Base-by-base conservation (phyloP, 2,797 vertebrate genomes). In the Melanotaenia maccullochi region DNA sequence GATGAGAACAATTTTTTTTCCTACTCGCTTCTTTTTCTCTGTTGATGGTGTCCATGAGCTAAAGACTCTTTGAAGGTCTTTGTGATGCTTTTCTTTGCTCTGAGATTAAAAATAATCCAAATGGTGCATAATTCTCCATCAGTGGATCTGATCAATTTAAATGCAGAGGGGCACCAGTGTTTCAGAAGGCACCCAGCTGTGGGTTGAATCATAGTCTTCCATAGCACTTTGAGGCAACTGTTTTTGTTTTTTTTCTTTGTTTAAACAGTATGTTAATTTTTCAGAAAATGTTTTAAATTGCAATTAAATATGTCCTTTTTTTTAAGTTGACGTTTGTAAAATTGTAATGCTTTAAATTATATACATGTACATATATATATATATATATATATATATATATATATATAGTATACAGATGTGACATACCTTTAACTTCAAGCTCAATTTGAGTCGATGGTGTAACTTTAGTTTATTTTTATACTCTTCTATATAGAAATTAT, bases 381-480 rank as follows among this genome's bases (percentile, higher is more conserved):
- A 51, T 30, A 72, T 20, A n/a, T 30, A 35, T 56, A 66, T 55
- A 28, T 57, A 40, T 66, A 40, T 40, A 38, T 44, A 83, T 81
- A 86, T 82, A 30, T 72, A 73, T 30, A 14, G 18, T 18, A 73
- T 75, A 88, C 74, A 90, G 82, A 92, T 86, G 82, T 91, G 78
- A 87, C 90, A 87, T 91, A 93, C 85, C 86, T 92, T 93, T 88
- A 90, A 88, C 89, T 84, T 86, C 57, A 85, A 89, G 83, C 88
- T 93, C 87, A 88, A 60, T 91, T 90, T 90, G 88, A 92, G 86
- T 90, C 62, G 25, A 81, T 81, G 85, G 82, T 87, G 82, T 93
- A 87, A 88, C 88, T 90, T 93, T 90, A 90, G 90, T 93, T 93
- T 94, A 93, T 94, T 94, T 95, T 94, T 95, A 89, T 94, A 93